Conservation (phyloP, 2,113 vertebrate genomes). For the Festucalex cinctus region DNA sequence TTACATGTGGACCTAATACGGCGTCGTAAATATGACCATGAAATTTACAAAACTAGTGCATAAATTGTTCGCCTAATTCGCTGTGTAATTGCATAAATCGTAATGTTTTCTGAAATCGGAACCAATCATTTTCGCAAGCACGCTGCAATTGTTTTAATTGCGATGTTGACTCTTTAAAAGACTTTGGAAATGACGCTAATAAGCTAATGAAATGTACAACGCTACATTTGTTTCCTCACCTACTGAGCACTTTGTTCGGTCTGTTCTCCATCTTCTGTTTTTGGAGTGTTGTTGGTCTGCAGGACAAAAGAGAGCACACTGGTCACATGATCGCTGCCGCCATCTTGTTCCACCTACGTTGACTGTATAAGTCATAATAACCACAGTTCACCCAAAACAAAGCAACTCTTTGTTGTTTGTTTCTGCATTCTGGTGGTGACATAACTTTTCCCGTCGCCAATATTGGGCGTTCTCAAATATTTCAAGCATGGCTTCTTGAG, state of each 20-base stretch:
- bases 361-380: not conserved
- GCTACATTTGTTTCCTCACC: constrained; percentile 29
- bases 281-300: constrained; percentile 36
- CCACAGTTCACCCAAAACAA: not conserved
- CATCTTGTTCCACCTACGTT: not conserved
- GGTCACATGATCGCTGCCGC: not conserved
- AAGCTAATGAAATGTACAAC: not conserved
- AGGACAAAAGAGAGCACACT: not conserved
- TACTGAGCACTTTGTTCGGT: constrained; percentile 37
- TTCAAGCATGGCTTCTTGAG: too few relatives aligned
- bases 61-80: too few relatives aligned
- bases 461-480: too few relatives aligned
- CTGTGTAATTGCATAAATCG: too few relatives aligned
- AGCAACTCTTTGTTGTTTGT: not conserved
- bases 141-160: not conserved
- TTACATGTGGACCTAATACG: too few relatives aligned
- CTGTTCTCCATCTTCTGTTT: constrained; percentile 35
- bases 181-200: not conserved
- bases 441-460: not conserved
- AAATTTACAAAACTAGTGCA: too few relatives aligned
- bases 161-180: not conserved
- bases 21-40: too few relatives aligned
- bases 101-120: too few relatives aligned
- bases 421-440: not conserved
- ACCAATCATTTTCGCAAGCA: not conserved